phyloP scores from a whole-genome alignment of 2,113 vertebrate genomes.

The Labrus mixtus region DNA sequence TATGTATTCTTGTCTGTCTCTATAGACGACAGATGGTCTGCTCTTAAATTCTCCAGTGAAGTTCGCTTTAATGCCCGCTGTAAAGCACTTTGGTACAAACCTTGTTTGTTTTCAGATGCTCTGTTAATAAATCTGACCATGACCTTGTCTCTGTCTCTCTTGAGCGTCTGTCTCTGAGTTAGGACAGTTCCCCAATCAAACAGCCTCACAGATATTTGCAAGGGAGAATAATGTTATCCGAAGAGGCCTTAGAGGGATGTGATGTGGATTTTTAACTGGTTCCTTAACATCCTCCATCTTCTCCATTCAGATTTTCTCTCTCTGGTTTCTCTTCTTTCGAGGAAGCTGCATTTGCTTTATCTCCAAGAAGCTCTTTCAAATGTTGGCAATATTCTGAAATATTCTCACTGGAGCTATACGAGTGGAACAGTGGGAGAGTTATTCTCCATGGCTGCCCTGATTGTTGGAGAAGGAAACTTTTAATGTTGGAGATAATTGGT shows the following conservation, averaged over 20 bases:
- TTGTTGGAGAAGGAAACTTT: neutral
- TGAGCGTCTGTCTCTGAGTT: conserved; percentile 37
- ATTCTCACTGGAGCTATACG: conserved; percentile 15
- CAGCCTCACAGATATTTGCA: conserved; percentile 61
- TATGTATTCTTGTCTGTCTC: no score
- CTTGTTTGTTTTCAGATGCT: no score
- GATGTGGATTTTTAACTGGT: conserved; percentile 2
- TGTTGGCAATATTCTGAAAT: neutral
- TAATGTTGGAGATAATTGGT: neutral
- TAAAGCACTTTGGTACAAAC: no score
- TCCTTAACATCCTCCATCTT: conserved; percentile 2
- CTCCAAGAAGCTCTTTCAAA: neutral
- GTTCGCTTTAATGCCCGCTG: no score
- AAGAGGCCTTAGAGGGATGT: neutral
- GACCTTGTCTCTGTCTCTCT: conserved; percentile 19
- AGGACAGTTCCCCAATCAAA: conserved; percentile 28
- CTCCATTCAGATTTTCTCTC: neutral
- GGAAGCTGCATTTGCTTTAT: conserved; percentile 21
- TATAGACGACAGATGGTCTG: no score
- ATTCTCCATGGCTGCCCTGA: conserved; percentile 7
- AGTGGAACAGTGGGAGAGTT: conserved; percentile 15
- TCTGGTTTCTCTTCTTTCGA: neutral
- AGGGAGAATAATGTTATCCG: conserved; percentile 7
- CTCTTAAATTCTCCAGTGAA: no score
- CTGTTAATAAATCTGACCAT: no score